Base-by-base conservation (phyloP, 2,797 vertebrate genomes). In the Margarornis squamiger region DNA sequence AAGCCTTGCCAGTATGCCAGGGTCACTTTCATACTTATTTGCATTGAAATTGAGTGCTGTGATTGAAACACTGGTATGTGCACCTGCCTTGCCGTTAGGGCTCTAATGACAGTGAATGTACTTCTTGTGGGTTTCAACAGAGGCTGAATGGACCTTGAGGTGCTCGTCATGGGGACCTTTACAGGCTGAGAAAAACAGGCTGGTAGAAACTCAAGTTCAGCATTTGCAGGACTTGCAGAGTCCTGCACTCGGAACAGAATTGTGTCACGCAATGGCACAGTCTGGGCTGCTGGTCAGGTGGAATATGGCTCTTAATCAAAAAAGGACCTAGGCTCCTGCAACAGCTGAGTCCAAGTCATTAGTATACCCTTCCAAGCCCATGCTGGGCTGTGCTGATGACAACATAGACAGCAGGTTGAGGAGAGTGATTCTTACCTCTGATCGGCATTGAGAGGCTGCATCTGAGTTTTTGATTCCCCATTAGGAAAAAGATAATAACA, bases 361-460 rank as follows among this genome's bases (percentile, higher is more conserved):
- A 14, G 8, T 0, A 0, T 41, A 18, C 8, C 3, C 2, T 71
- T 51, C 16, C 24, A 36, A n/a, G 32, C 46, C 14, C 7, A 1
- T 27, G 13, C 26, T 38, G 30, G 13, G 15, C 52, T 71, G 12
- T 90, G 58, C 36, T 54, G 52, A 43, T 0, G 1, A 18, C 2
- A 9, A 26, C 6, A 27, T 41, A 78, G 68, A 46, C 51, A 46
- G 45, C 39, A 22, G 38, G 19, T 10, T 68, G n/a, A 46, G 29
- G 8, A 51, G 18, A 14, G 24, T 20, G 24, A 27, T 61, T 87
- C 27, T 72, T 34, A 18, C 8, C 14, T 85, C 49, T 46, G 8
- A 29, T 54, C 30, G 72, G 51, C 16, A 6, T 52, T 73, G 38
- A 7, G 34, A 52, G 30, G 36, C 63, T 87, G 27, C 19, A 20